These are phyloP conservation scores for Brachycybe producta DNA, from an alignment of 2,888 invertebrate species.

Conservation along the genomic window DNA sequence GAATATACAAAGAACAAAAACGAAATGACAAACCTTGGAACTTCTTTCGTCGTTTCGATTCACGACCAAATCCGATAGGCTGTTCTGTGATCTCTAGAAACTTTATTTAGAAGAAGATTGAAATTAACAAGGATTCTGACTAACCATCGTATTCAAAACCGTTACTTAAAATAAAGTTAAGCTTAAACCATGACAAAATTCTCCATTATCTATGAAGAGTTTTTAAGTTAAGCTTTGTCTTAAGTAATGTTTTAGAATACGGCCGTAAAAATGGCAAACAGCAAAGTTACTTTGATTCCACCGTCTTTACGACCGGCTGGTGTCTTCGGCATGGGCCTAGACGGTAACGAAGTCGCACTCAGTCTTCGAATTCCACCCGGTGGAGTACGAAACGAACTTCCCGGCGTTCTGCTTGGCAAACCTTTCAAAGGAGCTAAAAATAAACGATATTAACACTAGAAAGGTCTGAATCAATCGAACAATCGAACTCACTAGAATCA, in stretches of 20 bases:
- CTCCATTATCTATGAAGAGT: too few relatives aligned
- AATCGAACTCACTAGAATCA: slow-evolving; percentile 57
- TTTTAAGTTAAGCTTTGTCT: too few relatives aligned
- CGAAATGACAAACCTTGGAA: slow-evolving; percentile 48
- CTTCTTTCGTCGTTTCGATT: slow-evolving; percentile 73
- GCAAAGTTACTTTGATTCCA: slow-evolving; percentile 68
- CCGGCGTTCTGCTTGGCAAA: slow-evolving; percentile 66
- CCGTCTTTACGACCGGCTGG: slow-evolving; percentile 66
- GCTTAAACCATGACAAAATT: too few relatives aligned
- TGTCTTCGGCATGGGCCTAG: slow-evolving; percentile 42
- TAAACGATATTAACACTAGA: too few relatives aligned
- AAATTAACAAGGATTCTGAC: background rate
- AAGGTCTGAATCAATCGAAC: too few relatives aligned
- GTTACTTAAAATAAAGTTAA: too few relatives aligned
- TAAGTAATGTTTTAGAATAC: too few relatives aligned
- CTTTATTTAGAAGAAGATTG: slow-evolving; percentile 24
- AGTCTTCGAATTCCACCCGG: slow-evolving; percentile 23
- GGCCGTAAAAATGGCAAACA: background rate
- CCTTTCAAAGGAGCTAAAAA: slow-evolving; percentile 74
- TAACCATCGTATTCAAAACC: too few relatives aligned
- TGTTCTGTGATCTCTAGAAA: slow-evolving; percentile 86
- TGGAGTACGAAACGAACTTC: slow-evolving; percentile 35
- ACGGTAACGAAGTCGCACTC: slow-evolving; percentile 32
- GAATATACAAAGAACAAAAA: background rate
- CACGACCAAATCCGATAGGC: slow-evolving; percentile 61